A percentile compares a stretch with the other conserved stretches of the same genome.
Evolutionary conservation across 1,140 invertebrate genomes (phyloP).

Genomic region (Ips nitidus): DNA sequence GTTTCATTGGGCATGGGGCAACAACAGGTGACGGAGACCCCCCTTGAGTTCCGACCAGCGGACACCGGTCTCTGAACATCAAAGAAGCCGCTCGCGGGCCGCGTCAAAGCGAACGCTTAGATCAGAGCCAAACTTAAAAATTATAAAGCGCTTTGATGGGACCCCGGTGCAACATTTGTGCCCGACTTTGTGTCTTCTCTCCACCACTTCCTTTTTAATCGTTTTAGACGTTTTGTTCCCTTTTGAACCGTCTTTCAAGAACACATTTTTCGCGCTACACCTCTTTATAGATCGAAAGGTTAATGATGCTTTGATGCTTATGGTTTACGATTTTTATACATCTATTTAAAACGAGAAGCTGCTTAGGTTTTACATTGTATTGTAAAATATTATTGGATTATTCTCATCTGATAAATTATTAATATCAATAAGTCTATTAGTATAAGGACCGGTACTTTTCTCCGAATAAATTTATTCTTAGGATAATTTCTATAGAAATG

Average conservation of each 20-base stretch:
- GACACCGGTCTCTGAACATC: constrained; percentile 22
- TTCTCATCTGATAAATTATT: too few species aligned
- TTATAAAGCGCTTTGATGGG: constrained; percentile 38
- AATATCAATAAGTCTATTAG: too few species aligned
- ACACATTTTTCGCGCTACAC: constrained; percentile 24
- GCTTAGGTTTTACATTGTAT: too few species aligned
- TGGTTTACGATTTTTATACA: background rate
- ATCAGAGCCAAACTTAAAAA: constrained; percentile 36
- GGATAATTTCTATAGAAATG: too few species aligned
- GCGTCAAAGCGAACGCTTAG: constrained; percentile 30
- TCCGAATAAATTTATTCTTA: too few species aligned
- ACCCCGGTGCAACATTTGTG: constrained; percentile 35
- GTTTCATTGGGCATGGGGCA: constrained; percentile 27
- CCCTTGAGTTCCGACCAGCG: constrained; percentile 14
- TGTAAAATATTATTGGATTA: too few species aligned
- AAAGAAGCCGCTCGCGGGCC: constrained; percentile 28
- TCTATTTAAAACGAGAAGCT: too few species aligned
- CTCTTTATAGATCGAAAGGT: constrained; percentile 21
- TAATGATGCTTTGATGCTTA: constrained; percentile 12
- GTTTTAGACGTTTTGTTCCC: constrained; percentile 29
- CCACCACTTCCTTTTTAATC: constrained; percentile 27
- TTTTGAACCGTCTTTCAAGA: constrained; percentile 23
- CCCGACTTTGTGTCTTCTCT: constrained; percentile 26
- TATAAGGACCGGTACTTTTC: too few species aligned
- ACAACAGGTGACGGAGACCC: constrained; percentile 32